Base-by-base conservation (phyloP, 2,797 vertebrate species). In the Crypturellus tataupa region DNA sequence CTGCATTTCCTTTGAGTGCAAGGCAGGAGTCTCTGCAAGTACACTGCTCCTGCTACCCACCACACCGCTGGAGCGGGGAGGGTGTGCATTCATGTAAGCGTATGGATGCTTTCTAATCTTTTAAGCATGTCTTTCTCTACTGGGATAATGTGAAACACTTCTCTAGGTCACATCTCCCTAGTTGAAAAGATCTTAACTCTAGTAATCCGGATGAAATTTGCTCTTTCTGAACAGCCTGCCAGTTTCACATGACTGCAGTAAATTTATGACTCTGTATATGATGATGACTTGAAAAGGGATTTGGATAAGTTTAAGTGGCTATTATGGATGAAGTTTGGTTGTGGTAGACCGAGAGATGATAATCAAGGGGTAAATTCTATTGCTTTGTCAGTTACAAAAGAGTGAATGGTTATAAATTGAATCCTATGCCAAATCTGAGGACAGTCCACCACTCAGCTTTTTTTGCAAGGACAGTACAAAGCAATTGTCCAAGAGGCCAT, bases 1-100 rank as follows among this genome's bases (percentile, higher is more conserved):
- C 92, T 93, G 95, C 95, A 95, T 98, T 98, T 98, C 97, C 97
- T 98, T 96, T 76, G 47, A 96, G 89, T 85, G 72, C 75, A 80
- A 90, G 84, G 65, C 88, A 95, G 82, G 94, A 96, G 80, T 84
- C 96, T 95, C 85, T 49, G 44, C 94, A 96, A 96, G 90, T 86
- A 95, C 85, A 59, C 77, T 81, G 94, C 76, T 90, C 89, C 86
- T 96, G 78, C 89, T 92, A 42, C 94, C 88, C 93, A 19, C 89
- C 64, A 85, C 23, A 59, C 90, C 53, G 33, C 65, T 72, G 33
- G 56, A 85, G 55, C 10, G 91, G 73, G 90, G 91, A 77, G 81
- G 51, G 42, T 0, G 42, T 94, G 89, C 31, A 37, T 95, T 79
- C 64, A 20, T 31, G 49, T 24, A 35, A 75, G 42, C 83, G 68